Conservation (phyloP, 2,888 invertebrate species). For the Xiphydria camelus region DNA sequence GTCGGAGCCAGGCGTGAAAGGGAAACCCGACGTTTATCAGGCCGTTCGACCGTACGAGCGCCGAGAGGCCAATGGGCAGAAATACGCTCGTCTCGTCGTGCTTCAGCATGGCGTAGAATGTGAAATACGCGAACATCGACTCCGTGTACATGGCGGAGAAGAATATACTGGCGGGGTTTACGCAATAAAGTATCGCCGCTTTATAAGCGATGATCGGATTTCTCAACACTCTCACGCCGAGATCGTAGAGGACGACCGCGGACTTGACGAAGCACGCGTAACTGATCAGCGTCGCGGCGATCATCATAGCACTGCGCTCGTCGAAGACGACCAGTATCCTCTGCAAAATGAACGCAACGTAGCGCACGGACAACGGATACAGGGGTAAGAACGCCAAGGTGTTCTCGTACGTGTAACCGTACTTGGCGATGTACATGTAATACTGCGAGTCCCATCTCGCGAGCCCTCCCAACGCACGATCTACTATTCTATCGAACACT, state of each 20-base stretch:
- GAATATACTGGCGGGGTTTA: constrained; percentile 96
- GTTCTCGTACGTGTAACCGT: constrained; percentile 94
- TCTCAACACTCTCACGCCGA: constrained; percentile 69
- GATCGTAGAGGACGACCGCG: constrained; percentile 70
- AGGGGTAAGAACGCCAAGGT: constrained; percentile 93
- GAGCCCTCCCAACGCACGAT: constrained; percentile 75
- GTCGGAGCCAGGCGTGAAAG: constrained; percentile 62
- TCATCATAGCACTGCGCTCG: constrained; percentile 65
- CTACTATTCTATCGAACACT: constrained; percentile 61
- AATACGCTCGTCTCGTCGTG: constrained; percentile 30
- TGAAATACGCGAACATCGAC: constrained; percentile 78
- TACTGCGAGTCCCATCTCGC: constrained; percentile 96
- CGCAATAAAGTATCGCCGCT: constrained; percentile 79
- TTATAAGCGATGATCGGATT: constrained; percentile 75
- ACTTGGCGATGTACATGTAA: constrained; percentile 88
- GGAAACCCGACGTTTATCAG: constrained; percentile 79
- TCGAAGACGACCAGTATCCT: constrained; percentile 62
- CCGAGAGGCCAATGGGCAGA: constrained; percentile 68
- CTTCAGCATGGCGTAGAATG: constrained; percentile 76
- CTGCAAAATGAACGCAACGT: constrained; percentile 29
- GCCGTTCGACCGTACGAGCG: constrained; percentile 81
- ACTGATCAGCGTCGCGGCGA: constrained; percentile 75
- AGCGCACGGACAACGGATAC: constrained; percentile 75
- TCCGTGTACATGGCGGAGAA: constrained; percentile 95
- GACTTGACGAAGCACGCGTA: constrained; percentile 71